phyloP scores from a whole-genome alignment of 2,797 vertebrate genomes.

The Carduelis carduelis region DNA sequence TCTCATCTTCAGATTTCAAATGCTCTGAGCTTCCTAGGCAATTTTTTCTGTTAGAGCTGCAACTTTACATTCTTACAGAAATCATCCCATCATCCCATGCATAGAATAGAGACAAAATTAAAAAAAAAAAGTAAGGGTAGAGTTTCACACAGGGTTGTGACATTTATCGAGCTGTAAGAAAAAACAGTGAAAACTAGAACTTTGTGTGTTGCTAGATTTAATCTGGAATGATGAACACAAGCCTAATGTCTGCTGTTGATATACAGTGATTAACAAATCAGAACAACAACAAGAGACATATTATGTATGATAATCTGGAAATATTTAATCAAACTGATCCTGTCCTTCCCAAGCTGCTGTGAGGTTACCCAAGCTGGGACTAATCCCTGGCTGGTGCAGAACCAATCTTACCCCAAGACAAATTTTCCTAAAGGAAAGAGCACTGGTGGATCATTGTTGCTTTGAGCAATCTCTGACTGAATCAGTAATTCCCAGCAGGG shows the following conservation, averaged over 20 bases:
- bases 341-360: background rate
- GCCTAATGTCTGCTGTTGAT: background rate
- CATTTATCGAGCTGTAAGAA: background rate
- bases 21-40: slow-evolving; percentile 11
- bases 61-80: background rate
- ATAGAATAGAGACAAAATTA: background rate
- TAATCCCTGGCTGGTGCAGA: background rate
- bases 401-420: background rate
- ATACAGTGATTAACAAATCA: background rate
- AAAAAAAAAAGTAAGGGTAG: background rate
- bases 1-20: slow-evolving; percentile 38
- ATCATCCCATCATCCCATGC: background rate
- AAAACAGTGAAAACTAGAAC: background rate
- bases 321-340: background rate
- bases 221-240: background rate
- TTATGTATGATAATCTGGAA: background rate
- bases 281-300: background rate
- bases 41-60: slow-evolving; percentile 17
- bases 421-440: background rate
- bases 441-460: background rate
- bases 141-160: background rate
- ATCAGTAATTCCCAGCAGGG: background rate
- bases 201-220: background rate
- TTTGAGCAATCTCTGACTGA: background rate
- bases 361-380: background rate